Conservation (phyloP, 2,797 vertebrate species). For the Meriones psammophilus region DNA sequence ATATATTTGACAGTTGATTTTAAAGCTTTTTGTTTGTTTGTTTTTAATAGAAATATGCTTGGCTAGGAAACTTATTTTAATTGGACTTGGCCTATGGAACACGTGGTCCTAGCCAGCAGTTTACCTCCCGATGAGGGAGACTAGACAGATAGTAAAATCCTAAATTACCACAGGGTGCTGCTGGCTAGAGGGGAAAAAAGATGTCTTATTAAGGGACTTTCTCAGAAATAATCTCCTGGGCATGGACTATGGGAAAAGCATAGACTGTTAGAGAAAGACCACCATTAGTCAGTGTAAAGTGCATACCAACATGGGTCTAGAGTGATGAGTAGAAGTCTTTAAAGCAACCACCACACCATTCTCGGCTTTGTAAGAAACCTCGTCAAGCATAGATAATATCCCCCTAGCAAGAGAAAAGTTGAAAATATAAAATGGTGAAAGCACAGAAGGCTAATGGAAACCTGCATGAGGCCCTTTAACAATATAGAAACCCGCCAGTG, state of each 20-base stretch:
- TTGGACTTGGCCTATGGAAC: neutral
- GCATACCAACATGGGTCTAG: neutral
- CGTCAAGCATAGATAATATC: neutral
- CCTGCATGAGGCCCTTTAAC: neutral
- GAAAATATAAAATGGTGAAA: neutral
- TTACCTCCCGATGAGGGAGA: neutral
- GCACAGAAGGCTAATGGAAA: neutral
- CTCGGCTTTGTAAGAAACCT: neutral
- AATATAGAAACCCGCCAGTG: accelerated
- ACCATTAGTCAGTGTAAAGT: neutral
- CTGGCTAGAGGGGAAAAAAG: too few species aligned
- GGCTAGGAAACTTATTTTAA: neutral
- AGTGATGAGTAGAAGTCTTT: neutral
- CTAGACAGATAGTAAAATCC: neutral
- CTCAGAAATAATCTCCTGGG: neutral
- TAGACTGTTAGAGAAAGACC: accelerated
- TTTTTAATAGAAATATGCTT: neutral
- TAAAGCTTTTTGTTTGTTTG: neutral
- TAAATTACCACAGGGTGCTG: neutral
- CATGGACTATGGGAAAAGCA: accelerated
- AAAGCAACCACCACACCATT: neutral
- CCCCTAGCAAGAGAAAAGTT: accelerated
- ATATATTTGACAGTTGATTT: neutral
- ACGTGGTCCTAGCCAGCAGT: neutral
- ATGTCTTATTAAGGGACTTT: neutral